These are phyloP conservation scores for Sycophaga agraensis DNA, from an alignment of 1,140 invertebrate genomes.

Conservation along the genomic window DNA sequence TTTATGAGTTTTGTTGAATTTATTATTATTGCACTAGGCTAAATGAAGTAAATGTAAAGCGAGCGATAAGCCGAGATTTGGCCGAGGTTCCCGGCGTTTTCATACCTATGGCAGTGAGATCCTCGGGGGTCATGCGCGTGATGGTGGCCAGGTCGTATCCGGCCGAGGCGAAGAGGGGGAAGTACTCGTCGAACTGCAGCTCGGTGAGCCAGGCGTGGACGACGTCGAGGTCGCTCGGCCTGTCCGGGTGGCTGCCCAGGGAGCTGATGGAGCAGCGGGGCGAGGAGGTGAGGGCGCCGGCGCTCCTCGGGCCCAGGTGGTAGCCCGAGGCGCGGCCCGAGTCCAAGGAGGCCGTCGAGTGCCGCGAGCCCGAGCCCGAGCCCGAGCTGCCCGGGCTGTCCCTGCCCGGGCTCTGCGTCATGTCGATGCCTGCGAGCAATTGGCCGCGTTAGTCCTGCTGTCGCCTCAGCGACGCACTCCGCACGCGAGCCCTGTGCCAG, in stretches of 20 bases:
- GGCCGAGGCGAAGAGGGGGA: conserved; percentile 87
- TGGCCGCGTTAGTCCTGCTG: too few relatives aligned
- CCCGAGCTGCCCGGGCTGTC: conserved; percentile 88
- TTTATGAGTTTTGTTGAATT: too few relatives aligned
- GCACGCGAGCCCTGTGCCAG: background rate
- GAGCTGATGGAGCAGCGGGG: conserved; percentile 73
- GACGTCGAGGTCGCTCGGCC: conserved; percentile 77
- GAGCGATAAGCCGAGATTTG: too few relatives aligned
- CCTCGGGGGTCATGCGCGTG: conserved; percentile 96
- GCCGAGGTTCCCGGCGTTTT: background rate
- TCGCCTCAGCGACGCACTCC: too few relatives aligned
- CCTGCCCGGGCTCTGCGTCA: conserved; percentile 80
- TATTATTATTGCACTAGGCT: too few relatives aligned
- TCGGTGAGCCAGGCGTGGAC: conserved; percentile 93
- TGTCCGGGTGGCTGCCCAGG: conserved; percentile 65
- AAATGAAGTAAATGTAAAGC: too few relatives aligned
- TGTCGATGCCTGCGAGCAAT: conserved; percentile 67
- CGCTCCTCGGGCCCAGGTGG: conserved; percentile 59
- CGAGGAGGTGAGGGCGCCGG: conserved; percentile 56
- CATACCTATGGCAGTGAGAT: conserved; percentile 74
- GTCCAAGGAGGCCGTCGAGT: conserved; percentile 89
- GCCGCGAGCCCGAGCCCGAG: conserved; percentile 82
- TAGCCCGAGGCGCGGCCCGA: conserved; percentile 83
- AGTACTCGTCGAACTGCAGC: conserved; percentile 95
- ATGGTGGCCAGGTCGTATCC: conserved; percentile 98